These are phyloP conservation scores for Trichacis sp. DNA, from an alignment of 2,888 invertebrate genomes.

Conservation along the genomic window DNA sequence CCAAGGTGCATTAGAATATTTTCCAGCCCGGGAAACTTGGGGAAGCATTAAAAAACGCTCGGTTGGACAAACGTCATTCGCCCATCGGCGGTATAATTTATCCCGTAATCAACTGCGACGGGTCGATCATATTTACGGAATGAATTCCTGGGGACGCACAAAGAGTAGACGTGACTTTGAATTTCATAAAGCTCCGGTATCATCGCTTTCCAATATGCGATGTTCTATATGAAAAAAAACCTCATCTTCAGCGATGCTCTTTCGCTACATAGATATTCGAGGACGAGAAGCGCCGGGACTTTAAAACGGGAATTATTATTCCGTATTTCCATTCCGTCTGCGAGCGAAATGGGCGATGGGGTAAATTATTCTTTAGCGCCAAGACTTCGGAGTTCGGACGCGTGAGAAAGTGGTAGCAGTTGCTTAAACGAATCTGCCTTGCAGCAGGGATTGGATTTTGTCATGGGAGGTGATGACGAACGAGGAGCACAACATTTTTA, in stretches of 20 bases:
- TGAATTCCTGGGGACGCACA: slow-evolving; percentile 30
- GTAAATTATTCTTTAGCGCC: slow-evolving; percentile 31
- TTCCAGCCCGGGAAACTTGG: not conserved
- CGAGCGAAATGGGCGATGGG: slow-evolving; percentile 25
- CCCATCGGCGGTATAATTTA: slow-evolving; percentile 25
- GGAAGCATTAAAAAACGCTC: not conserved
- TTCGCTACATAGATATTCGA: slow-evolving; percentile 36
- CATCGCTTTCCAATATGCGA: slow-evolving; percentile 43
- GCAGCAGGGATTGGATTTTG: no score
- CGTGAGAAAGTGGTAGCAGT: slow-evolving; percentile 25
- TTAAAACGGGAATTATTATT: slow-evolving; percentile 39
- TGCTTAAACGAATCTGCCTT: slow-evolving; percentile 28
- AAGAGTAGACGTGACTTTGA: slow-evolving; percentile 33
- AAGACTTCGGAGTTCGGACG: slow-evolving; percentile 26
- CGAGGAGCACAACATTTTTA: no score
- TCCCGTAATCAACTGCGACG: slow-evolving; percentile 26
- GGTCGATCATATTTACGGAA: slow-evolving; percentile 20
- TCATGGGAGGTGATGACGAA: no score
- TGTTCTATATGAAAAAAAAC: slow-evolving; percentile 24
- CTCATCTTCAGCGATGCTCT: slow-evolving; percentile 31
- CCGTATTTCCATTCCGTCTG: slow-evolving; percentile 30
- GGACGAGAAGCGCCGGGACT: slow-evolving; percentile 30
- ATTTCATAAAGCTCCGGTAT: slow-evolving; percentile 43
- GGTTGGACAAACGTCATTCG: slow-evolving; percentile 22
- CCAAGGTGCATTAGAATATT: not conserved